These are phyloP conservation scores for Temnothorax ravouxi DNA, from an alignment of 2,888 invertebrate species.

Conservation along the genomic window DNA sequence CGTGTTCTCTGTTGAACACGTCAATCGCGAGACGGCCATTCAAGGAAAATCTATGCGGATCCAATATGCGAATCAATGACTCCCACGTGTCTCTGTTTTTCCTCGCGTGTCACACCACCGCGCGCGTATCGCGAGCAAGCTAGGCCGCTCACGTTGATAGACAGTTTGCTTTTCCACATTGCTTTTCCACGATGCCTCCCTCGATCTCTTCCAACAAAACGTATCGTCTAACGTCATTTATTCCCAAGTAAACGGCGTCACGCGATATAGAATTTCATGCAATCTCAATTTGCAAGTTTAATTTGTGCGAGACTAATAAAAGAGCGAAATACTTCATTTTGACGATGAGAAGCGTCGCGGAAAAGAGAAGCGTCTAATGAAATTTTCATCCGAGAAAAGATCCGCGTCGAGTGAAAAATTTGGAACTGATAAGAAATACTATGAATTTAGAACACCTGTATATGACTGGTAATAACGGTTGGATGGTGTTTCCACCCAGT, in stretches of 20 bases:
- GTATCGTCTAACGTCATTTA: background rate
- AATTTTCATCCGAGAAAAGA: background rate
- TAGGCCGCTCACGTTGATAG: slow-evolving; percentile 1
- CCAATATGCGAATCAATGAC: slow-evolving; percentile 49
- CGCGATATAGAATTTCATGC: background rate
- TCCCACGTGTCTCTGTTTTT: slow-evolving; percentile 56
- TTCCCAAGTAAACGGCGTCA: background rate
- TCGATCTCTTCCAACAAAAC: slow-evolving; percentile 15
- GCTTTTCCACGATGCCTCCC: slow-evolving; percentile 7
- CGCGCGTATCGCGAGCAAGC: slow-evolving; percentile 25
- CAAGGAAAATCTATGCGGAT: slow-evolving; percentile 51
- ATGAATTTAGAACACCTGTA: background rate
- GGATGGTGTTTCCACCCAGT: background rate
- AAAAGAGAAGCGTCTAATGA: background rate
- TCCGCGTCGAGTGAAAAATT: background rate
- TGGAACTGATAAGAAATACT: background rate
- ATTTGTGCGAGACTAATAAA: background rate
- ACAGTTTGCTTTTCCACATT: slow-evolving; percentile 19
- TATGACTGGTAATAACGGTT: background rate
- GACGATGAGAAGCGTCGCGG: background rate
- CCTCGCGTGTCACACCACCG: slow-evolving; percentile 32
- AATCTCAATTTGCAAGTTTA: background rate
- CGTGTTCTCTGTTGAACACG: slow-evolving; percentile 47
- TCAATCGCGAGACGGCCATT: slow-evolving; percentile 46
- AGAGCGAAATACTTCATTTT: background rate